Evolutionary conservation across 2,113 vertebrate species (phyloP).

Genomic region (Hylia prasina): DNA sequence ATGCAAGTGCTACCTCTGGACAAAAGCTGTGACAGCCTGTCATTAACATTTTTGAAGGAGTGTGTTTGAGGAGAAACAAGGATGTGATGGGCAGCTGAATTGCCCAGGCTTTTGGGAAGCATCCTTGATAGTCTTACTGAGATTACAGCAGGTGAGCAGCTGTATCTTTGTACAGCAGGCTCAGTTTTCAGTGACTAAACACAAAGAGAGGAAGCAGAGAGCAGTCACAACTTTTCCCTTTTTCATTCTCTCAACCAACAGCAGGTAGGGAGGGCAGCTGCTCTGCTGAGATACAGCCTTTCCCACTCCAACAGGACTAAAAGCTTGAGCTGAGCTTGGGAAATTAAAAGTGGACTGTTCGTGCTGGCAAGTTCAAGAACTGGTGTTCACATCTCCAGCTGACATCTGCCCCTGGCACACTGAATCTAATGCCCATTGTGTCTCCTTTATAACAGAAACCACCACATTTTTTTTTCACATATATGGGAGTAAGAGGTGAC

Average conservation of each 20-base stretch:
- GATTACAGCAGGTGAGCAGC: not conserved
- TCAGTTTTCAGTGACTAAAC: not conserved
- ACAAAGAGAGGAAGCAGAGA: not conserved
- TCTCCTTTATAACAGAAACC: not conserved
- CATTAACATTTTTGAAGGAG: not conserved
- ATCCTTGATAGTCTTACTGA: not conserved
- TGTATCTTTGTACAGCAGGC: fast-evolving
- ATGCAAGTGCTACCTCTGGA: not conserved
- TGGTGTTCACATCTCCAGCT: not conserved
- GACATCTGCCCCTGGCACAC: fast-evolving
- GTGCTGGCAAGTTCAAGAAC: not conserved
- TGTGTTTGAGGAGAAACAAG: not conserved
- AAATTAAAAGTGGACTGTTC: not conserved
- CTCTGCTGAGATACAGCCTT: not conserved
- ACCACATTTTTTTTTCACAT: not conserved
- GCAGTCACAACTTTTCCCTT: not conserved
- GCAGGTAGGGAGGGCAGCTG: not conserved
- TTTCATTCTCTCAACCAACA: not conserved
- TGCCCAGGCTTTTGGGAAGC: not conserved
- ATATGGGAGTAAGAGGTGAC: not conserved
- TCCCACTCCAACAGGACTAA: not conserved
- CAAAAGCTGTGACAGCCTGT: not conserved
- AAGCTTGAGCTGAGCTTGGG: not conserved
- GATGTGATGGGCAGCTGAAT: not conserved
- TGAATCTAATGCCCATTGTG: not conserved